Base-by-base conservation (phyloP, 2,797 vertebrate species). In the Hapalemur alaotrensis region DNA sequence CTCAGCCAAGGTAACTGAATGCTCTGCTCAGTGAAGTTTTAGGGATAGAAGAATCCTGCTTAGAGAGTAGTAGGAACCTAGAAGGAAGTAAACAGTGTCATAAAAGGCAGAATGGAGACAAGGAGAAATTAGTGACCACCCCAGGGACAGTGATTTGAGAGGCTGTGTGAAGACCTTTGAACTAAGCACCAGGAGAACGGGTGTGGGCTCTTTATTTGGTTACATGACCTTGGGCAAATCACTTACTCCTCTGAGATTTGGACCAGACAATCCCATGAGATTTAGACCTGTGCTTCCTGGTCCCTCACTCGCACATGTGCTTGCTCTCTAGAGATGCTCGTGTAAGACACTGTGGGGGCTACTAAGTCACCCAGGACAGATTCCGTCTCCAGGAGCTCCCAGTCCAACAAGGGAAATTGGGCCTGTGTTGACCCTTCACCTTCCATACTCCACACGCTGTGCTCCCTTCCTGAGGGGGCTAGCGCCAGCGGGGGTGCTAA, bases 21-120 rank as follows among this genome's bases (percentile, higher is more conserved):
- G 20, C 85, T 95, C 69, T 54, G 18, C n/a, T 46, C 52, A 48
- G 57, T 20, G 72, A 90, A 12, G 15, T 75, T 78, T 78, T n/a
- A 13, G 9, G 61, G 28, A 50, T 28, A 28, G 15, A 70, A 76
- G 72, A 63, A 41, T 43, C 28, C 69, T 63, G 43, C 41, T 91
- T 69, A 6, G 14, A 52, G 23, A 30, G 30, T 12, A 12, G 5
- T 4, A 88, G 54, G 35, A 61, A 32, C 15, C 28, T 15, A 78
- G 30, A 69, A 28, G 41, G 25, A 79, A 81, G 52, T 38, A 20
- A 63, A 61, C 1, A 67, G 38, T 17, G 28, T 50, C 35, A 14
- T 30, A 61, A 57, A 15, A 30, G 48, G 76, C 20, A 48, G 28
- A 57, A 75, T 7, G 38, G 73, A 11, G 41, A 63, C 6, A 4